Conservation (phyloP, 2,113 vertebrate species). For the Heterocephalus glaber region DNA sequence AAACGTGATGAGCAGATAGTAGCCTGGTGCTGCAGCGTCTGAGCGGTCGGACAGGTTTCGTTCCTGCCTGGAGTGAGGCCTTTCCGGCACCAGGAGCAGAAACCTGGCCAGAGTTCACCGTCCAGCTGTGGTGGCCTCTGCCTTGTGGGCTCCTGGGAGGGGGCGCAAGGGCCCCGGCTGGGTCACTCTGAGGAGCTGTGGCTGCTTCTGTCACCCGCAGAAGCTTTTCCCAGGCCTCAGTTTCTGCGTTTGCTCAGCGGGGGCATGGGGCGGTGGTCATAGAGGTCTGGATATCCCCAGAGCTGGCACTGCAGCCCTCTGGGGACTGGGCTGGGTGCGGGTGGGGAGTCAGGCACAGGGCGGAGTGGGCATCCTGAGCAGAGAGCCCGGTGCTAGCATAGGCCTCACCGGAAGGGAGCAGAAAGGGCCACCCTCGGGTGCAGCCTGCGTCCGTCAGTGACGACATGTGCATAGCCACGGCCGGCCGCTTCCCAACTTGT, state of each 20-base stretch:
- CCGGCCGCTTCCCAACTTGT: fast-evolving
- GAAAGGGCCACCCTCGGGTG: not conserved
- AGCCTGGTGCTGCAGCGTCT: not conserved
- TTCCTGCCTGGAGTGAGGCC: conserved; percentile 9
- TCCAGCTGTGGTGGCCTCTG: fast-evolving
- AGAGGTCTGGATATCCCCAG: not conserved
- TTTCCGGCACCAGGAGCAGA: not conserved
- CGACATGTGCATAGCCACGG: fast-evolving
- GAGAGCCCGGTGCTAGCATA: not conserved
- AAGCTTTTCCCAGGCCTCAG: not conserved
- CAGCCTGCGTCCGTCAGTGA: not conserved
- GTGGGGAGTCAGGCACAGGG: not conserved
- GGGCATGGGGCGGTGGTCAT: not conserved
- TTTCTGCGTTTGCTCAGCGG: not conserved
- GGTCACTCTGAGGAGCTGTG: not conserved
- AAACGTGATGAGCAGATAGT: conserved; percentile 64
- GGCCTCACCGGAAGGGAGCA: not conserved
- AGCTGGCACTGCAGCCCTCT: no score
- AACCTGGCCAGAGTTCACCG: conserved; percentile 39
- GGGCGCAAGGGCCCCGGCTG: not conserved
- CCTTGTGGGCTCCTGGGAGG: not conserved
- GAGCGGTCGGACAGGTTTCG: conserved; percentile 63
- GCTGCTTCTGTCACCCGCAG: not conserved
- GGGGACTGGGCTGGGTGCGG: not conserved
- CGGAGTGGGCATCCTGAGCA: not conserved